Evolutionary conservation across 2,888 invertebrate species (phyloP).

Genomic region (Baronia brevicornis): DNA sequence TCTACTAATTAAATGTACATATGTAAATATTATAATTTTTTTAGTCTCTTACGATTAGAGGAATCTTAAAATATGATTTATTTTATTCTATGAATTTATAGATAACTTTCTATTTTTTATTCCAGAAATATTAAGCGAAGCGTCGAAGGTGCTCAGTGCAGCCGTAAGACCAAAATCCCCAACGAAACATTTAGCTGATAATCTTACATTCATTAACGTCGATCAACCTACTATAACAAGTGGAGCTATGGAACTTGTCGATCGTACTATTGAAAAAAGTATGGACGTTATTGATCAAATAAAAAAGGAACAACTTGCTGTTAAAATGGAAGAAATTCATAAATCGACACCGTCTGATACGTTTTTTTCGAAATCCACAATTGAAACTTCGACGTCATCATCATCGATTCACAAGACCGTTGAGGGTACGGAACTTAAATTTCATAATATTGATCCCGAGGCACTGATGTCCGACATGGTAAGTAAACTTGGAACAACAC

Average conservation of each 20-base stretch:
- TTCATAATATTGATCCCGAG: slow-evolving; percentile 56
- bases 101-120: slow-evolving; percentile 27
- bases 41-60: slow-evolving; percentile 1
- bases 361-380: slow-evolving; percentile 55
- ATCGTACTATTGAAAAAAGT: slow-evolving; percentile 64
- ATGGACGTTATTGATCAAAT: slow-evolving; percentile 60
- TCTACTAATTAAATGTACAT: slow-evolving; percentile 21
- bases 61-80: not conserved
- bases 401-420: slow-evolving; percentile 59
- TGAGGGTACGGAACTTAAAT: slow-evolving; percentile 51
- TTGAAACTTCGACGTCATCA: slow-evolving; percentile 61
- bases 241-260: slow-evolving; percentile 73
- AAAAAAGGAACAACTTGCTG: slow-evolving; percentile 58
- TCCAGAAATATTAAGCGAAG: slow-evolving; percentile 59
- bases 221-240: slow-evolving; percentile 71
- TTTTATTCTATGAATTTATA: slow-evolving; percentile 6
- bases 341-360: slow-evolving; percentile 54
- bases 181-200: slow-evolving; percentile 63
- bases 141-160: slow-evolving; percentile 50
- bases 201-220: slow-evolving; percentile 63
- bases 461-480: slow-evolving; percentile 63
- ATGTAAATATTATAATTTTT: too few relatives aligned
- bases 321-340: slow-evolving; percentile 59
- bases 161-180: slow-evolving; percentile 65
- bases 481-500: slow-evolving; percentile 47